These are phyloP conservation scores for Erebia epiphron DNA, from an alignment of 2,888 invertebrate species.

Conservation along the genomic window DNA sequence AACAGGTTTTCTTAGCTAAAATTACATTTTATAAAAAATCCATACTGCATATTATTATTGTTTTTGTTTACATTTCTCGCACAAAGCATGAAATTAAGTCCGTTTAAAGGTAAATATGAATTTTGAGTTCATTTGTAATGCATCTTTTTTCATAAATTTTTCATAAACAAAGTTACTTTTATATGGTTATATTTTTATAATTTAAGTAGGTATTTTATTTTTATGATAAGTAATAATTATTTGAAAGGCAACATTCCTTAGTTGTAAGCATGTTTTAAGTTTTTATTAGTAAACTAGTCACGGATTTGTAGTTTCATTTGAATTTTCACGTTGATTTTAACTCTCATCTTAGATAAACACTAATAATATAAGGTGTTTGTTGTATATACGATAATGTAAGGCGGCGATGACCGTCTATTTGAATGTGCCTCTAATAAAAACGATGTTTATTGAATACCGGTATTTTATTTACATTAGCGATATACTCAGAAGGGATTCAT, in stretches of 20 bases:
- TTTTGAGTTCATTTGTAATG: not conserved
- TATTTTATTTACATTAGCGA: slow-evolving; percentile 40
- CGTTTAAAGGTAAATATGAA: not conserved
- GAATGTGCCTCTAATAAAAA: slow-evolving; percentile 79
- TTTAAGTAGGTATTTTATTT: no score
- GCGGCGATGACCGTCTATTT: slow-evolving; percentile 60
- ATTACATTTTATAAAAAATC: not conserved
- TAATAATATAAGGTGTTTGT: slow-evolving; percentile 46
- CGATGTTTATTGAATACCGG: slow-evolving; percentile 57
- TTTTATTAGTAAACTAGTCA: slow-evolving; percentile 65
- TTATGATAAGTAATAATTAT: slow-evolving; percentile 14
- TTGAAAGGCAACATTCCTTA: slow-evolving; percentile 50
- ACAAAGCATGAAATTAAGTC: slow-evolving; percentile 18
- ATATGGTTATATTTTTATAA: slow-evolving; percentile 22
- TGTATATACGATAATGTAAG: slow-evolving; percentile 57
- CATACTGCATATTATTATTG: not conserved
- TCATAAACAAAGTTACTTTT: slow-evolving; percentile 38
- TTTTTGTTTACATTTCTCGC: slow-evolving; percentile 1
- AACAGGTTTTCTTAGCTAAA: not conserved
- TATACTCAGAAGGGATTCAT: slow-evolving; percentile 14
- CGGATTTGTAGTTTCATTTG: slow-evolving; percentile 55
- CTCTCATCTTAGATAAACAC: slow-evolving; percentile 55
- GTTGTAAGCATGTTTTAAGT: slow-evolving; percentile 31
- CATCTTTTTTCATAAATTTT: slow-evolving; percentile 42
- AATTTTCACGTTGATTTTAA: slow-evolving; percentile 44